Base-by-base conservation (phyloP, 2,113 vertebrate genomes). In the Microcebus ravelobensis region DNA sequence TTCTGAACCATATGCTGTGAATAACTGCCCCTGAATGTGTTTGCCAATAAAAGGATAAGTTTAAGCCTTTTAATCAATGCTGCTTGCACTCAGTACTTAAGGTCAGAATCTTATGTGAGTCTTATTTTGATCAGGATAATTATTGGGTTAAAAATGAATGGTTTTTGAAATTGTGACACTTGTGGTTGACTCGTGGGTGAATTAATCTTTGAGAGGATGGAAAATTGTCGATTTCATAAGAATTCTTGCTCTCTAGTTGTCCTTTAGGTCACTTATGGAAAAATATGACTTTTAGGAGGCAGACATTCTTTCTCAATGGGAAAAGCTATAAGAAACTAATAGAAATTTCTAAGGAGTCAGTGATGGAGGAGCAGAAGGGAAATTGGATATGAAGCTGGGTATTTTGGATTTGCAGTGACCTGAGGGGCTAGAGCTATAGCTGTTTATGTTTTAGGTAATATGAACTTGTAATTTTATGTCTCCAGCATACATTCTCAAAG, bases 21-120 rank as follows among this genome's bases (percentile, higher is more conserved):
- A 97, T 98, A 98, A 97, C 97, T 98, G 96, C 90, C 90, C 91
- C 73, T 68, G 95, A 98, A 97, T 0, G 10, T 98, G 88, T 97
- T 98, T 98, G 96, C 98, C 98, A 98, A 98, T 98, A 96, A 98
- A 98, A 97, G 83, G 91, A 94, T 97, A 98, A 97, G 96, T 98
- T 98, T 98, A 98, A 97, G 96, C 96, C 85, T 0, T 94, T 93
- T 97, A 98, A 96, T 98, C 98, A 98, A 97, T 97, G 76, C 63
- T 1, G 5, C 82, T 68, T 89, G 79, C 29, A 63, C 67, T 98
- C 48, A 45, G 70, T 96, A 71, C 95, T 96, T 97, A 93, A 96
- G 96, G 91, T 97, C 95, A 97, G 91, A 96, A 91, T 96, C 89
- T 92, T 91, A 13, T 87, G n/a, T 76, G 94, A 61, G 71, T 83